Evolutionary conservation across 2,797 vertebrate species (phyloP).

Genomic region (Acanthornis magna): DNA sequence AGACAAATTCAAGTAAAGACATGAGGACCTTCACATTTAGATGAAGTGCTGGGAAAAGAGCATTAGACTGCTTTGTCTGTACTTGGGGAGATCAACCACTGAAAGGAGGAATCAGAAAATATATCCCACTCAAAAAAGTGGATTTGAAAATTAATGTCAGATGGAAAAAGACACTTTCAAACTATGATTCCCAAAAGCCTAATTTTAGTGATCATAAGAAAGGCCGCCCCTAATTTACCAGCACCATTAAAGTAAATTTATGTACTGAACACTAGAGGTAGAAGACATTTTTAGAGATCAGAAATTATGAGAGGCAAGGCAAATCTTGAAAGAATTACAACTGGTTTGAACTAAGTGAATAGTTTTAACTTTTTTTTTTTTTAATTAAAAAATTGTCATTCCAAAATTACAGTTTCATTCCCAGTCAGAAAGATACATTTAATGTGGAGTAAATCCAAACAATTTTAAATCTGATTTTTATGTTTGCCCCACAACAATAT

Average conservation of each 20-base stretch:
- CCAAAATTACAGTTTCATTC: not conserved
- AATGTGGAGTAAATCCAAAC: not conserved
- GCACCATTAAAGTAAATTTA: not conserved
- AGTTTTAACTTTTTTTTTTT: not conserved
- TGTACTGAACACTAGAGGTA: not conserved
- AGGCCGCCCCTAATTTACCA: not conserved
- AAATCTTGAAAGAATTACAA: not conserved
- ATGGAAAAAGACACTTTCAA: not conserved
- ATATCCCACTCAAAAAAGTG: not conserved
- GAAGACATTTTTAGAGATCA: not conserved
- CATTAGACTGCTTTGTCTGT: not conserved
- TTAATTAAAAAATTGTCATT: slow-evolving; percentile 2
- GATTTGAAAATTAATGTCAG: not conserved
- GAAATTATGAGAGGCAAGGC: not conserved
- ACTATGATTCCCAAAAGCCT: not conserved
- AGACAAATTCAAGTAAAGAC: not conserved
- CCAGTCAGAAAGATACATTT: not conserved
- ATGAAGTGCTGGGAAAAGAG: not conserved
- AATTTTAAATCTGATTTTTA: not conserved
- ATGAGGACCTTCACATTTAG: not conserved
- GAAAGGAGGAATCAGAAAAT: not conserved
- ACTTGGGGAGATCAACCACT: not conserved
- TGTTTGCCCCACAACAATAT: not conserved
- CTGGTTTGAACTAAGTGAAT: not conserved
- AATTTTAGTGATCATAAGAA: not conserved